phyloP scores from a whole-genome alignment of 2,888 invertebrate genomes.

The Drosophila emarginata region DNA sequence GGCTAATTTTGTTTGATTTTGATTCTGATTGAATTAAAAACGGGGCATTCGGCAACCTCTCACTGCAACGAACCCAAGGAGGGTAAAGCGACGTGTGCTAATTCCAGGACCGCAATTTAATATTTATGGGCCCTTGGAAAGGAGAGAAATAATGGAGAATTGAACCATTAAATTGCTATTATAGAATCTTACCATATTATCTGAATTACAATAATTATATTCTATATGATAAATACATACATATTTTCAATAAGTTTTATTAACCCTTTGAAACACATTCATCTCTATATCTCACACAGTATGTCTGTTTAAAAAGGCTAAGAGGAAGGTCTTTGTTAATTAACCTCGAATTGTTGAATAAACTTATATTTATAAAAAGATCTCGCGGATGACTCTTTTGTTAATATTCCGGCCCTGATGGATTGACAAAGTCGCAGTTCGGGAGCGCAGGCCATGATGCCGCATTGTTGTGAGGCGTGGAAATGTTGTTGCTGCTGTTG shows the following conservation, averaged over 20 bases:
- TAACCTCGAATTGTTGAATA: too few relatives aligned
- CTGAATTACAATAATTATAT: too few relatives aligned
- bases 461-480: conserved; percentile 54
- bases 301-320: too few relatives aligned
- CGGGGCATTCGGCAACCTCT: conserved; percentile 51
- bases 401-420: conserved; percentile 17
- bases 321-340: too few relatives aligned
- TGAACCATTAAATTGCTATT: too few relatives aligned
- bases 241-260: too few relatives aligned
- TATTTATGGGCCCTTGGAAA: neutral
- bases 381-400: too few relatives aligned
- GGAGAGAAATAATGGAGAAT: conserved; percentile 33
- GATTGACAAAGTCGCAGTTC: conserved; percentile 69
- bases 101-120: neutral
- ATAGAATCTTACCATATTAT: too few relatives aligned
- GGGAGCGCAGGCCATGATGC: conserved; percentile 54
- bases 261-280: too few relatives aligned
- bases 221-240: too few relatives aligned
- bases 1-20: conserved; percentile 75
- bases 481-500: conserved; percentile 14
- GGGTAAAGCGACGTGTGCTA: neutral
- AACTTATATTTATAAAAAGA: too few relatives aligned
- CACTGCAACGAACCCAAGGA: conserved; percentile 5
- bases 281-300: too few relatives aligned
- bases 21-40: conserved; percentile 73